Base-by-base conservation (phyloP, 2,888 invertebrate species). In the Meganola albula region DNA sequence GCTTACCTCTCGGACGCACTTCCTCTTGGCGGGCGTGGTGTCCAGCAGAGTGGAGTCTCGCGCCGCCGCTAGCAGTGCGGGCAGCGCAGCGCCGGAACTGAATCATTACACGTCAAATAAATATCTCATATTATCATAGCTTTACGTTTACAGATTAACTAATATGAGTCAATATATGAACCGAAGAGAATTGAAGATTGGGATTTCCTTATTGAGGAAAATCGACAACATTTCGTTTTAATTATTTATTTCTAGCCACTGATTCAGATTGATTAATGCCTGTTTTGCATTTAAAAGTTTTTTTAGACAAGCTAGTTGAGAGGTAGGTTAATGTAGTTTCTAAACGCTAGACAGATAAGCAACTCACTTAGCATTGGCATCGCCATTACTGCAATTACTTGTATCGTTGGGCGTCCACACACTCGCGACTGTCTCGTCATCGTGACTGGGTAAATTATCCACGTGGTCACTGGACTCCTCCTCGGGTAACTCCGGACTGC, bases 371-470 rank as follows among this genome's bases (percentile, higher is more conserved):
- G 31, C 31, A 31, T 58, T 57, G 18, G 45, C 47, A 34, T 54
- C 55, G 16, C 40, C 47, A 24, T 57, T 52, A 34, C 44, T 50
- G 7, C 67, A 65, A 9, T 61, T 36, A 7, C 67, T 65, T 9
- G 61, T 37, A 25, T 49, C 51, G 27, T 42, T 45, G 2, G 75
- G 74, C 8, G 57, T 58, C 80, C 80, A 80, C 10, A 31, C 31
- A 48, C 78, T 74, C 30, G 65, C 67, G 42, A 65, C 52, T 2
- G 80, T 80, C 23, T 66, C 66, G 16, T 80, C 78, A 20, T 79
- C 75, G 27, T 63, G 63, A n/a, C n/a, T 20, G 2, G 53, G 31
- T 37, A 49, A 21, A 39, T 22, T 41, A 40, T 40, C 37, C 25
- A 27, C 31, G 18, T 12, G 35, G 34, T 32, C 45, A 14, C 27